A percentile compares a stretch with the other conserved stretches of the same genome.
These are phyloP conservation scores for Bucco capensis DNA, from an alignment of 2,113 vertebrate genomes.

Conservation along the genomic window DNA sequence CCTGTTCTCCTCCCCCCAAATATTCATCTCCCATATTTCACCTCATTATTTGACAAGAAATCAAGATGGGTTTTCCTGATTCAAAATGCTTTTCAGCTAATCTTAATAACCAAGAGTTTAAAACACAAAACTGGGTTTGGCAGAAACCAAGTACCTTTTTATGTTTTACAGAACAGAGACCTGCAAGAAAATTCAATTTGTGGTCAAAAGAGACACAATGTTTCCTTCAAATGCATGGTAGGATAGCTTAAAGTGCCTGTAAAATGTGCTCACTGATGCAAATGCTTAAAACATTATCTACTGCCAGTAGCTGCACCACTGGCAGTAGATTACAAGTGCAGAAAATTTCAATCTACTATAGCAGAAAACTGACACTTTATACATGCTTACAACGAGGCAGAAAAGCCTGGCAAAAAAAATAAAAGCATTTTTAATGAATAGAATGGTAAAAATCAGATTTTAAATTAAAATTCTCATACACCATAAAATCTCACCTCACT, in stretches of 20 bases:
- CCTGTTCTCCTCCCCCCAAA: background rate
- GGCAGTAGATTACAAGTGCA: slow-evolving; percentile 53
- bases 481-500: background rate
- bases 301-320: slow-evolving; percentile 59
- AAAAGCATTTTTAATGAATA: slow-evolving; percentile 34
- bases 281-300: slow-evolving; percentile 58
- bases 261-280: slow-evolving; percentile 67
- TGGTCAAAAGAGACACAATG: slow-evolving; percentile 37
- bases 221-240: slow-evolving; percentile 42
- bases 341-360: slow-evolving; percentile 50
- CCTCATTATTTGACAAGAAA: background rate
- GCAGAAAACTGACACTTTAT: slow-evolving; percentile 66
- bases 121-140: background rate
- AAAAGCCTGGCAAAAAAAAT: slow-evolving; percentile 24
- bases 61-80: background rate
- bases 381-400: background rate
- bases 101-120: background rate
- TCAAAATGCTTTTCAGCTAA: background rate
- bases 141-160: background rate
- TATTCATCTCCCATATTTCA: background rate
- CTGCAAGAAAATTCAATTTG: slow-evolving; percentile 38
- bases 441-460: background rate
- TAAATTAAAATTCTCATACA: background rate
- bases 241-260: slow-evolving; percentile 54
- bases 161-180: slow-evolving; percentile 20